These are phyloP conservation scores for Bombyx mori DNA, from an alignment of 1,140 invertebrate genomes.

Conservation along the genomic window ASM3026992v2 NC_085113.1:4252001-4252500, in stretches of 20 bases:
- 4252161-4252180: conserved; percentile 55
- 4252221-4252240: conserved; percentile 64
- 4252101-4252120: conserved; percentile 5
- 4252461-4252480: conserved; percentile 23
- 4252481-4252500: conserved; percentile 18
- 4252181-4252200: conserved; percentile 60
- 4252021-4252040: conserved; percentile 5
- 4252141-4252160: conserved; percentile 55
- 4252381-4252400: conserved; percentile 16
- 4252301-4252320: conserved; percentile 38
- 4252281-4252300: conserved; percentile 48
- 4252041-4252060: conserved; percentile 1
- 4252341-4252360: conserved; percentile 59
- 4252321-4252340: conserved; percentile 45
- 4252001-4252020: conserved; percentile 19
- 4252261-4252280: conserved; percentile 44
- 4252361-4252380: conserved; percentile 18
- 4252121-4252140: conserved; percentile 55
- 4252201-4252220: conserved; percentile 52
- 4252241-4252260: conserved; percentile 42
- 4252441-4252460: conserved; percentile 18
- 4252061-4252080: too few species aligned
- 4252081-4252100: neutral
- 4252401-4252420: conserved; percentile 19
- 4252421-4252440: conserved; percentile 17